Percentiles rank a stretch among this genome's conserved stretches.
Evolutionary conservation across 2,113 vertebrate genomes (phyloP).

Genomic region (Chionodraco myersi): DNA sequence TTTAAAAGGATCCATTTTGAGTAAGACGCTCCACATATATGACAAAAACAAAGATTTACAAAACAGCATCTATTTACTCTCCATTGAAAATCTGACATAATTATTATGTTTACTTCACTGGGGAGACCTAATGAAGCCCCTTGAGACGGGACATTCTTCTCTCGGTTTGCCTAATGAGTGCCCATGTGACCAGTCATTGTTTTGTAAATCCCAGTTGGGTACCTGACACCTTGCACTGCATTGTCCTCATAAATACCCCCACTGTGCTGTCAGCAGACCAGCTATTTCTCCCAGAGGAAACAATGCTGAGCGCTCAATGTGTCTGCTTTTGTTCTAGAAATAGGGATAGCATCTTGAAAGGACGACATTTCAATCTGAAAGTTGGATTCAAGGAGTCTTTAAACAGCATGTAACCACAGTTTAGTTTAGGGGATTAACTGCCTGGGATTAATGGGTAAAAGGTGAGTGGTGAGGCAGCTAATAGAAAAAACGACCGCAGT

Average conservation of each 20-base stretch:
- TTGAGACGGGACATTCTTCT: not conserved
- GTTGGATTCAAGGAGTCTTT: not conserved
- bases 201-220: slow-evolving; percentile 45
- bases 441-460: not conserved
- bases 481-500: slow-evolving; percentile 3
- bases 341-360: slow-evolving; percentile 2
- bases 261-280: slow-evolving; percentile 27
- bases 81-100: not conserved
- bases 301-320: not conserved
- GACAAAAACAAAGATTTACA: not conserved
- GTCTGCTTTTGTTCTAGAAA: slow-evolving; percentile 26
- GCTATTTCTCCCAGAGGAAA: slow-evolving; percentile 2
- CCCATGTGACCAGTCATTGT: slow-evolving; percentile 16
- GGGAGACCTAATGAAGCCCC: slow-evolving; percentile 2
- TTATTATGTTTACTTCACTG: not conserved
- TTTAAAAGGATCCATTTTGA: not conserved
- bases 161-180: slow-evolving; percentile 2
- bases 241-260: slow-evolving; percentile 22
- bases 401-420: not conserved
- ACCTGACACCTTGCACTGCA: slow-evolving; percentile 22
- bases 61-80: not conserved
- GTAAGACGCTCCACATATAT: not conserved
- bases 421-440: not conserved
- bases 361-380: slow-evolving; percentile 33
- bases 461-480: not conserved